Conservation (phyloP, 2,113 vertebrate genomes). For the Donacobius atricapilla region DNA sequence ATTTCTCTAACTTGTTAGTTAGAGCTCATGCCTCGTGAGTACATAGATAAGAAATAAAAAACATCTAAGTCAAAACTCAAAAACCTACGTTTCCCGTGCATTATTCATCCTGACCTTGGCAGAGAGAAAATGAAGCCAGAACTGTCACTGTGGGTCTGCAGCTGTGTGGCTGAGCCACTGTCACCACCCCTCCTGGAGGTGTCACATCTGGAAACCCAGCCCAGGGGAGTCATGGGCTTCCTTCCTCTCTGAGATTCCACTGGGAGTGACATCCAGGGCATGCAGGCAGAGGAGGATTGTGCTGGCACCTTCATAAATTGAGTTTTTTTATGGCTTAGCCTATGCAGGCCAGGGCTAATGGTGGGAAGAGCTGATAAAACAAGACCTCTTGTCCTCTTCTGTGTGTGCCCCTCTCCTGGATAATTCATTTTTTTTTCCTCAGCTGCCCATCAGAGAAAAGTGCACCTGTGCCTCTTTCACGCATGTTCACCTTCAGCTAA, state of each 20-base stretch:
- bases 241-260: background rate
- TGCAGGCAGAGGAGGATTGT: background rate
- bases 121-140: too few relatives aligned
- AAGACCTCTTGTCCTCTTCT: background rate
- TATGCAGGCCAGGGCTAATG: background rate
- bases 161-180: background rate
- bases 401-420: background rate
- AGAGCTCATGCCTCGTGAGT: too few relatives aligned
- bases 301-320: background rate
- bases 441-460: background rate
- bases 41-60: too few relatives aligned
- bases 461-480: background rate
- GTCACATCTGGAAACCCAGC: background rate
- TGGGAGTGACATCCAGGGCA: background rate
- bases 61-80: too few relatives aligned
- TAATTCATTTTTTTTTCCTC: background rate
- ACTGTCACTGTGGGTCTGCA: too few relatives aligned
- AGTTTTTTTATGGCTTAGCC: background rate
- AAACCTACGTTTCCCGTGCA: too few relatives aligned
- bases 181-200: background rate
- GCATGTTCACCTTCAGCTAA: background rate
- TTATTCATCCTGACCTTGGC: too few relatives aligned
- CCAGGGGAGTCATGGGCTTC: rapidly evolving
- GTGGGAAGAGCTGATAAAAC: background rate
- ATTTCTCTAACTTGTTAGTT: too few relatives aligned